Conservation (phyloP, 1,140 invertebrate species). For the Wiebesia pumilae region DNA sequence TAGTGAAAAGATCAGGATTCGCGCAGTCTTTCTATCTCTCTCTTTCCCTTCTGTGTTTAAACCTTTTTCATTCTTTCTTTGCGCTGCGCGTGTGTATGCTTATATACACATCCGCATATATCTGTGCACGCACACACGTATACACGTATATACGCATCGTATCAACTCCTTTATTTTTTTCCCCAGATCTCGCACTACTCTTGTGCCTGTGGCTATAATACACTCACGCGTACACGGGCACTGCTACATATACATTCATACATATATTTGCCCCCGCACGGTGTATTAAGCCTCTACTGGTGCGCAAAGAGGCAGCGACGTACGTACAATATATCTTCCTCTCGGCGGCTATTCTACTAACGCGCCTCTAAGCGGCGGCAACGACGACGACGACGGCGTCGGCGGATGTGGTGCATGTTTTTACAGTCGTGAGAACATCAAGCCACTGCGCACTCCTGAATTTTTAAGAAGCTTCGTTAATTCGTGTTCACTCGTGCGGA, state of each 20-base stretch:
- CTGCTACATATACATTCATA: neutral
- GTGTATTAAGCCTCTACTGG: constrained; percentile 36
- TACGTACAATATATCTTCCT: constrained; percentile 30
- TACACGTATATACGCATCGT: neutral
- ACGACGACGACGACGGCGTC: neutral
- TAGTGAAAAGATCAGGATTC: constrained; percentile 4
- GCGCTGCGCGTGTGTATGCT: neutral
- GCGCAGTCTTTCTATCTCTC: neutral
- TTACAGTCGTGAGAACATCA: constrained; percentile 35
- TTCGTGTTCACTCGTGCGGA: neutral
- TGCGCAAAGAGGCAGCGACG: constrained; percentile 33
- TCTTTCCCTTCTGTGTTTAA: neutral
- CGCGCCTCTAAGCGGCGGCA: constrained; percentile 39
- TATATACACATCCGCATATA: neutral
- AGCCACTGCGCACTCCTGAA: constrained; percentile 18
- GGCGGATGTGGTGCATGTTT: constrained; percentile 44
- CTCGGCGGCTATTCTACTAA: constrained; percentile 35
- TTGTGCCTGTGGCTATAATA: constrained; percentile 15
- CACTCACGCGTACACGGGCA: neutral
- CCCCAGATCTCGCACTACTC: constrained; percentile 12
- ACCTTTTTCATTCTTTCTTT: neutral
- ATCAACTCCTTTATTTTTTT: constrained; percentile 7
- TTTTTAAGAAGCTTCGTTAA: constrained; percentile 31
- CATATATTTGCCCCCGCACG: constrained; percentile 30
- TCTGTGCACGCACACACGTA: neutral